Evolutionary conservation across 1,140 invertebrate species (phyloP).

Genomic region (Helicorthomorpha holstii): DNA sequence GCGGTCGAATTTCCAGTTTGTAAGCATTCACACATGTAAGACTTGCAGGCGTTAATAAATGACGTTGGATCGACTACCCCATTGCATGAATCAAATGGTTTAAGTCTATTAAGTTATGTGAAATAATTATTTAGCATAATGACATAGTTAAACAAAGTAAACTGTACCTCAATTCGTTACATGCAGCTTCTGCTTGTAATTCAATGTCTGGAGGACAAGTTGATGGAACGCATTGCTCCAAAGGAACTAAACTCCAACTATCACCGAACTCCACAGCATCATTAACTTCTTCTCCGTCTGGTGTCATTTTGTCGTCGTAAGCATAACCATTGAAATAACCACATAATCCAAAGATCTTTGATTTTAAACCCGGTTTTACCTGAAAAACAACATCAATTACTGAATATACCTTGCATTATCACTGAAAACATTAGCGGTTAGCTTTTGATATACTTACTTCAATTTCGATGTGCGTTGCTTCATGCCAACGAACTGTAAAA

Average conservation of each 20-base stretch:
- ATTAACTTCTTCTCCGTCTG: slow-evolving; percentile 40
- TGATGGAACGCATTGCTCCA: slow-evolving; percentile 30
- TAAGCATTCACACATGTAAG: slow-evolving; percentile 50
- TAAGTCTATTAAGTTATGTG: slow-evolving; percentile 28
- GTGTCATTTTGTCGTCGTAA: slow-evolving; percentile 47
- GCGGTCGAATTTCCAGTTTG: slow-evolving; percentile 9
- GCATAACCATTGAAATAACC: slow-evolving; percentile 48
- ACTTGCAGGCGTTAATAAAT: slow-evolving; percentile 49
- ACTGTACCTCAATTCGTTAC: slow-evolving; percentile 27
- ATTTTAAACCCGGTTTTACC: slow-evolving; percentile 33
- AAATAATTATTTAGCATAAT: too few relatives aligned
- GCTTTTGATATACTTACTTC: slow-evolving; percentile 29
- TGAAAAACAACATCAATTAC: slow-evolving; percentile 7
- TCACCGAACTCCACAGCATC: slow-evolving; percentile 51
- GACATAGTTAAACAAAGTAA: neutral
- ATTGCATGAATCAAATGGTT: slow-evolving; percentile 40
- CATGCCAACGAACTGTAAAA: slow-evolving; percentile 51
- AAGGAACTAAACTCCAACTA: slow-evolving; percentile 40
- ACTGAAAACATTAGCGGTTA: neutral
- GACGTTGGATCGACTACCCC: slow-evolving; percentile 40
- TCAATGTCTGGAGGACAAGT: slow-evolving; percentile 38
- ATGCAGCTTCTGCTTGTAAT: slow-evolving; percentile 41
- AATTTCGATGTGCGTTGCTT: slow-evolving; percentile 47
- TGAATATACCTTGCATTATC: neutral
- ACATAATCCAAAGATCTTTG: slow-evolving; percentile 54